Evolutionary conservation across 1,140 invertebrate species (phyloP), one percentile per base, ranked within the genome.

Genomic region (Aphis gossypii): DNA sequence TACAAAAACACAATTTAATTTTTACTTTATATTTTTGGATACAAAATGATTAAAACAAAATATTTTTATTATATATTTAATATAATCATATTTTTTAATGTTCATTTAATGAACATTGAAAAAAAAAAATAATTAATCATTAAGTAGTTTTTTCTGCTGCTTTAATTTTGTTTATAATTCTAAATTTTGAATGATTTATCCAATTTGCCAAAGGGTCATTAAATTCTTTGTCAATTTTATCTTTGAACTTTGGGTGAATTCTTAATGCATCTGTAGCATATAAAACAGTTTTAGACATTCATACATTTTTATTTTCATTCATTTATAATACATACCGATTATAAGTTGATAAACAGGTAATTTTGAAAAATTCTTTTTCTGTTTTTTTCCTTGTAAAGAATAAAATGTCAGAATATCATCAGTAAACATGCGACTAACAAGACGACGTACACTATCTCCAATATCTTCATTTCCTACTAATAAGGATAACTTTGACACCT

Each of bases 361-460:
- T 30, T n/a, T 88, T 2, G 86, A 83, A 88, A 88, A 88, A 30
- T 48, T 48, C 23, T n/a, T 88, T 51, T 88, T 88, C 18, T 88
- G 46, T 51, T 88, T 88, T 21, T 48, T 48, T 25, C 46, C 86
- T 48, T 48, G 44, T 1, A 88, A 30, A 30, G 44, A 88, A 35
- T 48, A 88, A 2, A 30, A 3, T n/a, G 86, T 88, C 2, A 88
- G n/a, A 18, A 88, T 9, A 25, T 88, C 41, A 88, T 88, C 86
- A 48, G 11, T 14, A 51, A 88, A 88, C 86, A 88, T 88, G 14
- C 48, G 41, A 8, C 41, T n/a, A 9, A 51, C 30, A 20, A 88
- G n/a, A 14, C 86, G 41, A n/a, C 86, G 44, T 6, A 88, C 86
- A 88, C 86, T 88, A 48, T 88, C 86, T 20, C 86, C 86, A n/a